These are phyloP conservation scores for Drosophila suzukii DNA, from an alignment of 1,140 invertebrate genomes.

Conservation along the genomic window DNA sequence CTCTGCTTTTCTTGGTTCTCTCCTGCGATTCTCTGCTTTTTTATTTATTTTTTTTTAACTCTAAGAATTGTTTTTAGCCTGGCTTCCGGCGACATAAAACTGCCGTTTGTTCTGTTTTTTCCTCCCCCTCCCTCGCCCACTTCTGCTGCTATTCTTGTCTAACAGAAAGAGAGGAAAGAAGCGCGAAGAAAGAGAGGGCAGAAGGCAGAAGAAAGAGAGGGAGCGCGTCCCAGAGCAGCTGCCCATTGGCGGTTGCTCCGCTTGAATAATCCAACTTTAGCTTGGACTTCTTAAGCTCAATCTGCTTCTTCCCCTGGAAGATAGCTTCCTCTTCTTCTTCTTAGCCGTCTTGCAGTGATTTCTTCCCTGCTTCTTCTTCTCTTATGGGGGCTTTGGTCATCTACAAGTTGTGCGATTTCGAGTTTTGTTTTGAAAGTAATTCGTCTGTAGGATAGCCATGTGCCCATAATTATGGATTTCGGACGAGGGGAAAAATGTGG, in stretches of 20 bases:
- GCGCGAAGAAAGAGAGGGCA: constrained; percentile 1
- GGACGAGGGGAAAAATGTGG: constrained; percentile 28
- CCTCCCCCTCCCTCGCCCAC: constrained; percentile 1
- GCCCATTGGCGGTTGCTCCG: constrained; percentile 75
- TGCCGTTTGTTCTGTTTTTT: constrained; percentile 62
- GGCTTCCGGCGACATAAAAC: constrained; percentile 80
- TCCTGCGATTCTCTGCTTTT: constrained; percentile 32
- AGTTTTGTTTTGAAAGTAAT: constrained; percentile 76
- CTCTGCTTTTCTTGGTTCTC: not conserved
- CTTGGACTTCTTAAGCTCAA: constrained; percentile 36
- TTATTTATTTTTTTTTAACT: constrained; percentile 50
- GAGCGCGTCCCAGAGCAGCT: constrained; percentile 46
- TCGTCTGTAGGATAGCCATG: constrained; percentile 64
- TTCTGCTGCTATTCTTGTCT: not conserved
- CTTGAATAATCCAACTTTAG: constrained; percentile 66
- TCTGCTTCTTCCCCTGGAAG: constrained; percentile 25
- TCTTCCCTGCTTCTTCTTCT: constrained; percentile 24
- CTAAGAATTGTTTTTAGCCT: constrained; percentile 43
- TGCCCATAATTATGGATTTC: constrained; percentile 70
- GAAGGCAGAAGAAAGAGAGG: not conserved
- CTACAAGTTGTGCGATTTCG: constrained; percentile 64
- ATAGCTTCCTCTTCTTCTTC: constrained; percentile 38
- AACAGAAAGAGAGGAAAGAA: constrained; percentile 1
- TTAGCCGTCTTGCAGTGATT: constrained; percentile 37
- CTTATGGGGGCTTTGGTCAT: constrained; percentile 48